A percentile compares a stretch with the other conserved stretches of the same genome.
Evolutionary conservation across 1,140 invertebrate species (phyloP).

Genomic region (Battus philenor): DNA sequence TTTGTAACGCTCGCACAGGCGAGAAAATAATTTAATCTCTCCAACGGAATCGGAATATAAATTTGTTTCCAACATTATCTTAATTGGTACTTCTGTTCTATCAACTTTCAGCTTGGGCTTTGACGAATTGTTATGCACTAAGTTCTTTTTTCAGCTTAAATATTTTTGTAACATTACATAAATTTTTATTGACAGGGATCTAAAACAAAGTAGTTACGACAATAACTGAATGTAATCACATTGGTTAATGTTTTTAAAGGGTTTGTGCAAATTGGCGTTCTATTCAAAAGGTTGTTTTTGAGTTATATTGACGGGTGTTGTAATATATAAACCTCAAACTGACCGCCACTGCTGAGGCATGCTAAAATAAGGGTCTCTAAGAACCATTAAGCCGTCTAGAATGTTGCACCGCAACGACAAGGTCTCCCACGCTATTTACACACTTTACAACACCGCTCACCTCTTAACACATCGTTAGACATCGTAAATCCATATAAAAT

Average conservation of each 20-base stretch:
- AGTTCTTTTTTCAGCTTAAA: too few relatives aligned
- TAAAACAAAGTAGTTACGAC: background rate
- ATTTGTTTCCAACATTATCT: slow-evolving; percentile 57
- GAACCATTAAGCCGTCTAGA: slow-evolving; percentile 38
- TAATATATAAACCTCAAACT: slow-evolving; percentile 57
- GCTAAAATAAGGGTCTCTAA: slow-evolving; percentile 63
- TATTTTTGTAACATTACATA: too few relatives aligned
- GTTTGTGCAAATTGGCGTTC: slow-evolving; percentile 48
- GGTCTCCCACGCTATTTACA: slow-evolving; percentile 21
- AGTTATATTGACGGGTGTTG: slow-evolving; percentile 41
- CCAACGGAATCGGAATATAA: slow-evolving; percentile 50
- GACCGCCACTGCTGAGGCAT: slow-evolving; percentile 40
- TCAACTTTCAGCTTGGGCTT: slow-evolving; percentile 28
- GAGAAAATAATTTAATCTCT: slow-evolving; percentile 64
- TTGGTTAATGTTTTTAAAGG: background rate
- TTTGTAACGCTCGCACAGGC: slow-evolving; percentile 43
- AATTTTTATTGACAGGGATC: too few relatives aligned
- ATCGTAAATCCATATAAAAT: slow-evolving; percentile 20
- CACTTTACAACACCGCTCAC: slow-evolving; percentile 37
- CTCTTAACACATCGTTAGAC: slow-evolving; percentile 22
- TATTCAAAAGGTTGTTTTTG: slow-evolving; percentile 40
- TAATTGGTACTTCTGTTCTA: slow-evolving; percentile 45
- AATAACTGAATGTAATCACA: background rate
- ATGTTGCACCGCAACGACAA: slow-evolving; percentile 24
- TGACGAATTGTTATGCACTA: too few relatives aligned